A percentile compares a stretch with the other conserved stretches of the same genome.
Evolutionary conservation across 1,140 invertebrate species (phyloP).

Genomic region (Lepidostoma basale): DNA sequence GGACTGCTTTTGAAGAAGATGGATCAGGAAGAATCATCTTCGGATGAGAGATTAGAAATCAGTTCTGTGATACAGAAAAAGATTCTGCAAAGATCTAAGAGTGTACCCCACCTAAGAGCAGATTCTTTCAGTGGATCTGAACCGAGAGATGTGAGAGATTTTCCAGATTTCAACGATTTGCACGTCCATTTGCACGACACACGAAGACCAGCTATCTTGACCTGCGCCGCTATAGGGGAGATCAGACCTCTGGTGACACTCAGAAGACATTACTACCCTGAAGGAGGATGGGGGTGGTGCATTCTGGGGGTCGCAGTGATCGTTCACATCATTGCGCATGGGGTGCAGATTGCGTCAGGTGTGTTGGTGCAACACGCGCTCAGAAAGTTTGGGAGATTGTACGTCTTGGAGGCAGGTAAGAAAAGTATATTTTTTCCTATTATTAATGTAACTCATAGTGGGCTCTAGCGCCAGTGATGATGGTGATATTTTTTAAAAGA

Average conservation of each 20-base stretch:
- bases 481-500: too few relatives aligned
- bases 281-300: conserved; percentile 83
- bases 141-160: conserved; percentile 31
- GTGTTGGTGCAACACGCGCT: conserved; percentile 60
- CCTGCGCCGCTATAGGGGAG: conserved; percentile 39
- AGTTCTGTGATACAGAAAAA: conserved; percentile 2
- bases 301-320: conserved; percentile 69
- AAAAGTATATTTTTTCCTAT: neutral
- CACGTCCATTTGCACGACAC: conserved; percentile 32
- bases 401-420: conserved; percentile 59
- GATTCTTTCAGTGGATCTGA: conserved; percentile 40
- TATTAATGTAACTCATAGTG: too few relatives aligned
- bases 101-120: conserved; percentile 35
- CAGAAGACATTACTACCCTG: conserved; percentile 74
- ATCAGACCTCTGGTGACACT: conserved; percentile 56
- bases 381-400: conserved; percentile 57
- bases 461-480: too few relatives aligned
- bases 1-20: too few relatives aligned
- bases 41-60: conserved; percentile 32
- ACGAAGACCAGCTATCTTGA: conserved; percentile 7
- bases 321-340: conserved; percentile 70
- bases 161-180: conserved; percentile 29
- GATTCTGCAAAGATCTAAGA: conserved; percentile 32
- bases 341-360: conserved; percentile 67
- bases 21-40: conserved; percentile 41